Evolutionary conservation across 2,888 invertebrate species (phyloP).

Genomic region (Drosophila neotestacea): DNA sequence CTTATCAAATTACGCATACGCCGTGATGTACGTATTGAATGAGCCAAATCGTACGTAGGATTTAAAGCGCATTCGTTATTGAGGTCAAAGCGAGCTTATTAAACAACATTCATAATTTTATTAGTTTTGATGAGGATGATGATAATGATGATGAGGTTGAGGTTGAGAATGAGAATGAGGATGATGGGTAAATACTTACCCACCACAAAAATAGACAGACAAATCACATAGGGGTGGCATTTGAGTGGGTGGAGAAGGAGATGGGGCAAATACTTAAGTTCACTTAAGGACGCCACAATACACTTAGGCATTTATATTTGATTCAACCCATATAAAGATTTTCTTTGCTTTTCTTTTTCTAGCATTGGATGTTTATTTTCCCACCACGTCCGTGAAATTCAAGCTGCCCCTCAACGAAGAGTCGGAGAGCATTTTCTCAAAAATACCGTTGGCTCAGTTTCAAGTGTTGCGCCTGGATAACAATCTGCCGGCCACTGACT

Average conservation of each 20-base stretch:
- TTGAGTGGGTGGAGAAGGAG: conserved; percentile 3
- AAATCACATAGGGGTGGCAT: conserved; percentile 33
- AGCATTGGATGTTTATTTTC: conserved; percentile 84
- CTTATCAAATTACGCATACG: conserved; percentile 80
- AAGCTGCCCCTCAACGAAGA: conserved; percentile 83
- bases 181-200: conserved; percentile 51
- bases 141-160: conserved; percentile 42
- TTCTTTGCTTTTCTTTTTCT: conserved; percentile 22
- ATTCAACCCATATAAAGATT: conserved; percentile 5
- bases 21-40: conserved; percentile 37
- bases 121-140: conserved; percentile 50
- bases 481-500: conserved; percentile 73
- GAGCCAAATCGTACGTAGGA: conserved; percentile 19
- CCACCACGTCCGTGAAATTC: conserved; percentile 81
- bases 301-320: conserved; percentile 8
- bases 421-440: conserved; percentile 83
- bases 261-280: conserved; percentile 43
- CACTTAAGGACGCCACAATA: conserved; percentile 37
- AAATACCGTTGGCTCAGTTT: conserved; percentile 83
- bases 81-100: conserved; percentile 71
- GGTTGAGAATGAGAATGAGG: conserved; percentile 29
- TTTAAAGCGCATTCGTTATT: conserved; percentile 48
- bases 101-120: conserved; percentile 70
- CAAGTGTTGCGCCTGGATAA: conserved; percentile 78
- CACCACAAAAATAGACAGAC: conserved; percentile 18